Percentiles rank a stretch among this genome's conserved stretches.
Evolutionary conservation across 2,113 vertebrate species (phyloP).

Genomic region (Furnarius figulus): DNA sequence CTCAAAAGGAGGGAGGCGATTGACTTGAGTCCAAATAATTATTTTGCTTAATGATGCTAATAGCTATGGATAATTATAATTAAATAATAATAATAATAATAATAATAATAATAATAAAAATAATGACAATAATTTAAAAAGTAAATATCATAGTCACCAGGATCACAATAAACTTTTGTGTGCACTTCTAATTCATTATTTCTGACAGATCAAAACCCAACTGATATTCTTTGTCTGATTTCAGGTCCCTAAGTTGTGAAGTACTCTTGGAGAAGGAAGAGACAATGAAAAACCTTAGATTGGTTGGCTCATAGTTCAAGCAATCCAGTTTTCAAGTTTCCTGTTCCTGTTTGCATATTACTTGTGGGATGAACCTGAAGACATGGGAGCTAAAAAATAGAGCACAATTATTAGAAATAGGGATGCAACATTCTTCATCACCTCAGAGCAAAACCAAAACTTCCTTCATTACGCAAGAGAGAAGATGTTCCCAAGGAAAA

Average conservation of each 20-base stretch:
- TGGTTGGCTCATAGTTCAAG: not conserved
- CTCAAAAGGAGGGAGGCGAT: not conserved
- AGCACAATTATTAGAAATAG: not conserved
- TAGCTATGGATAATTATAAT: not conserved
- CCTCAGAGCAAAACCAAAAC: not conserved
- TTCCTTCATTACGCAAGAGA: not conserved
- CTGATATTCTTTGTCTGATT: not conserved
- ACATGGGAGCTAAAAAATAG: not conserved
- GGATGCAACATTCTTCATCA: not conserved
- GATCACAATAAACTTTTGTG: not conserved
- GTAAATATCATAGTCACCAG: not conserved
- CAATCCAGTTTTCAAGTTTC: not conserved
- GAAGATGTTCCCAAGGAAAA: not conserved
- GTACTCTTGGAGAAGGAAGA: not conserved
- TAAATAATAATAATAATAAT: not conserved
- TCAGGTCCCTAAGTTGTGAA: not conserved
- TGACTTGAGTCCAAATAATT: not conserved
- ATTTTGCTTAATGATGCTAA: not conserved
- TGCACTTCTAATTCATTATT: not conserved
- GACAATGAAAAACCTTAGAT: not conserved
- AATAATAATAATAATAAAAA: not conserved
- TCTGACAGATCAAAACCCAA: not conserved
- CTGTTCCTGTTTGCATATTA: not conserved
- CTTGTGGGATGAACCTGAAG: not conserved
- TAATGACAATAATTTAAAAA: not conserved